Evolutionary conservation across 1,140 invertebrate species (phyloP).

Genomic region (Antheraea pernyi): DNA sequence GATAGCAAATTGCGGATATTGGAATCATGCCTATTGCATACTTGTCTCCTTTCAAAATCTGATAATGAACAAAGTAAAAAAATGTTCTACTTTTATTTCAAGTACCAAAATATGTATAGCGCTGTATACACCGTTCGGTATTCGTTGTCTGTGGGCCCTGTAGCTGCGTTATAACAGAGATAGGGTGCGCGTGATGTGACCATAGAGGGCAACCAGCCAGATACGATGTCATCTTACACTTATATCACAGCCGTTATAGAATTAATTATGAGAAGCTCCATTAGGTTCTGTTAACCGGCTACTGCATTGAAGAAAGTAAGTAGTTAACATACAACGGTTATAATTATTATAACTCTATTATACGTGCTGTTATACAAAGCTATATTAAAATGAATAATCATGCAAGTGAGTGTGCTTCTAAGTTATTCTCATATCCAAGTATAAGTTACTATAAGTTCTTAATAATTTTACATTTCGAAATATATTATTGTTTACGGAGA

Average conservation of each 20-base stretch:
- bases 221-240: constrained; percentile 35
- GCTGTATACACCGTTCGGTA: constrained; percentile 33
- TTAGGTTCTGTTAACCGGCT: background rate
- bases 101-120: constrained; percentile 34
- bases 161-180: constrained; percentile 62
- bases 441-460: too few relatives aligned
- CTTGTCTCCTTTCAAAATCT: too few relatives aligned
- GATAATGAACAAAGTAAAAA: too few relatives aligned
- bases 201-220: constrained; percentile 45
- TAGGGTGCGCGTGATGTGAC: constrained; percentile 63
- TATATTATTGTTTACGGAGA: too few relatives aligned
- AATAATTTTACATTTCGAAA: too few relatives aligned
- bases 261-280: constrained; percentile 24
- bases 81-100: background rate
- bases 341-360: background rate
- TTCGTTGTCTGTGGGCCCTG: constrained; percentile 35
- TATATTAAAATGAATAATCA: too few relatives aligned
- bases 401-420: too few relatives aligned
- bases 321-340: background rate
- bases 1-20: too few relatives aligned
- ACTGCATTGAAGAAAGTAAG: background rate
- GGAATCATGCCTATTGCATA: too few relatives aligned
- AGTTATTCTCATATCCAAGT: too few relatives aligned
- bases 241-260: constrained; percentile 20
- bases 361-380: background rate